phyloP scores from a whole-genome alignment of 2,113 vertebrate genomes.

The Chaetodon trifascialis region DNA sequence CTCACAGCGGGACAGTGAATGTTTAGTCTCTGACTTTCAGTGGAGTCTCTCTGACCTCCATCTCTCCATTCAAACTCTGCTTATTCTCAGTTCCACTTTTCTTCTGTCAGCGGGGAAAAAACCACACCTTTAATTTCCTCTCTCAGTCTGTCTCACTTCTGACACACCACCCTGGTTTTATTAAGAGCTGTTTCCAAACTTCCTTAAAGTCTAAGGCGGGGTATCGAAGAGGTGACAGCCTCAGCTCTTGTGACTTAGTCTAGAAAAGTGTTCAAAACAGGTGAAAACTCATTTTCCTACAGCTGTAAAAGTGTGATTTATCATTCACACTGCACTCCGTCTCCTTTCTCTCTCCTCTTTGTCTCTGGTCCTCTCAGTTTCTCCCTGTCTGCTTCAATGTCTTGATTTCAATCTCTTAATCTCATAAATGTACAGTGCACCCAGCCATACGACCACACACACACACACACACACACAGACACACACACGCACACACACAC shows the following conservation, averaged over 20 bases:
- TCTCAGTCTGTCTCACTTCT: background rate
- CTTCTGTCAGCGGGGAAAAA: background rate
- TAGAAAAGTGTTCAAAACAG: background rate
- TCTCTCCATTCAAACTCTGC: background rate
- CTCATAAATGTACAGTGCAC: constrained; percentile 19
- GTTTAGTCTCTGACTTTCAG: background rate
- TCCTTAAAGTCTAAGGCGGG: constrained; percentile 42
- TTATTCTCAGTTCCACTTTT: background rate
- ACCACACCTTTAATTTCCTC: background rate
- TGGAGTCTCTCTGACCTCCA: background rate
- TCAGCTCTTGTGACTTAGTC: background rate
- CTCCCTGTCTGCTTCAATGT: background rate
- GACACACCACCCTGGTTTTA: background rate
- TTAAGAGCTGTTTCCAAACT: constrained; percentile 17
- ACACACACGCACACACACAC: background rate
- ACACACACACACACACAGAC: background rate
- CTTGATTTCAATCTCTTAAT: constrained; percentile 26
- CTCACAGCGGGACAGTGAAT: constrained; percentile 18
- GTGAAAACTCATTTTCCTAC: background rate
- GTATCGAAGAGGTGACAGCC: background rate
- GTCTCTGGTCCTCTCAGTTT: background rate
- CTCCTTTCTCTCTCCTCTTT: constrained; percentile 10
- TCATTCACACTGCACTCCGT: background rate
- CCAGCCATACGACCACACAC: background rate
- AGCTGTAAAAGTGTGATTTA: background rate